Base-by-base conservation (phyloP, 2,888 invertebrate genomes). In the Microchrysa polita region DNA sequence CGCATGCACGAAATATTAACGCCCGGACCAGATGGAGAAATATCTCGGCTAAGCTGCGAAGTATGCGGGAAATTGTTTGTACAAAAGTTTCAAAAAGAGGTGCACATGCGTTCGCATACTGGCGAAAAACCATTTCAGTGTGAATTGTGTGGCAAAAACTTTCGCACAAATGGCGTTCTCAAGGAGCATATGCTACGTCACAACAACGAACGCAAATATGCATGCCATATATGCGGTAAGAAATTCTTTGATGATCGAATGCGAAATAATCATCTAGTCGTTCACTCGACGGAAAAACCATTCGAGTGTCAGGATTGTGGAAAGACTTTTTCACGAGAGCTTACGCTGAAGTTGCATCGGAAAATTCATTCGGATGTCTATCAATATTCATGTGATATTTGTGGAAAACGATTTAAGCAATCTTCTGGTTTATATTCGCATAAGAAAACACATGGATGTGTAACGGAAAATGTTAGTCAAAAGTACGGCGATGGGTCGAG, bases 281-380 rank as follows among this genome's bases (percentile, higher is more conserved):
- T 34, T 7, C 27, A 34, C 27, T 34, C 27, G 27, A 7, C 27
- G 27, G 27, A 34, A 69, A 89, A 89, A 80, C 88, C 87, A 77
- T 88, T 87, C 78, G 88, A 88, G 77, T 90, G 89, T 78, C 88
- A 89, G 77, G 79, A 87, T 12, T 90, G 89, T 78, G 86, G 85
- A 1, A 84, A 87, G 67, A 84, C 87, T 0, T 90, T 89, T 77
- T 86, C 87, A 74, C 86, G 89, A 44, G 84, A 86, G 5, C 86
- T 88, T 77, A 89, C 89, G 78, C 86, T 89, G 81, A 88, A 88
- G 74, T 79, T 82, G 0, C 85, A 86, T 74, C 85, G 85, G 69
- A 86, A 85, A 74, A 77, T 84, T 20, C 85, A 86, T 77, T 77
- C 80, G 27, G 77, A 79, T 61, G 78, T 77, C 0, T 77, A 77